Base-by-base conservation (phyloP, 2,797 vertebrate genomes). In the Streptopelia turtur region DNA sequence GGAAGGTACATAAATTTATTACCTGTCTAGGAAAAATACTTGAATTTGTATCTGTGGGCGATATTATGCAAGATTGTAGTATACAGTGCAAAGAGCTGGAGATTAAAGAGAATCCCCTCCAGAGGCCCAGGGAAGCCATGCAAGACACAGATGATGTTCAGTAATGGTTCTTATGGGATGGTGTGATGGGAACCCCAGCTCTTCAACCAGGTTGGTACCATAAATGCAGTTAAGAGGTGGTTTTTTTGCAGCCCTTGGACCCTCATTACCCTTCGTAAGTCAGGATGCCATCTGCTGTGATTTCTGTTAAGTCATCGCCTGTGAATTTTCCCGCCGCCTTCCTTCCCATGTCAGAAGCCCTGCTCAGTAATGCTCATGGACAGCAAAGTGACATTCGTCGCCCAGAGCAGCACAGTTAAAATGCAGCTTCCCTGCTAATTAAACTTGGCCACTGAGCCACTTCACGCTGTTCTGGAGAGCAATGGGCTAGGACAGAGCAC, bases 291-390 rank as follows among this genome's bases (percentile, higher is more conserved):
- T 87, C 80, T 88, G 83, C 50, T 75, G 68, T 57, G 60, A 4
- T 24, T 61, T 89, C 71, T 61, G 68, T 41, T 78, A 56, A 74
- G 79, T 39, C 15, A 28, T 27, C 13, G 65, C 47, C 49, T 9
- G 2, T 72, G 59, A 35, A 74, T 79, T 64, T 66, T 39, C 81
- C 59, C 72, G 31, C 5, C 65, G 39, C 57, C 52, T 68, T 66
- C 56, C 47, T 74, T 37, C 50, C 72, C 12, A 3, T 47, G 61
- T 64, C 80, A 64, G n/a, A 30, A 91, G 70, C 45, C 86, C 25
- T 41, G 45, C 65, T 71, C 8, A 14, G 59, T 96, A 82, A 87
- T 93, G 90, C 80, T 87, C 69, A 28, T 25, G 93, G 89, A 93
- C 92, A 94, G 33, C 82, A 74, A 52, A 76, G 55, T 93, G 41